Evolutionary conservation across 30 jellyfish, hydroid and myxozoan genomes (phyloP), one percentile per base, ranked within the genome.

Genomic region (Mastigias papua): DNA sequence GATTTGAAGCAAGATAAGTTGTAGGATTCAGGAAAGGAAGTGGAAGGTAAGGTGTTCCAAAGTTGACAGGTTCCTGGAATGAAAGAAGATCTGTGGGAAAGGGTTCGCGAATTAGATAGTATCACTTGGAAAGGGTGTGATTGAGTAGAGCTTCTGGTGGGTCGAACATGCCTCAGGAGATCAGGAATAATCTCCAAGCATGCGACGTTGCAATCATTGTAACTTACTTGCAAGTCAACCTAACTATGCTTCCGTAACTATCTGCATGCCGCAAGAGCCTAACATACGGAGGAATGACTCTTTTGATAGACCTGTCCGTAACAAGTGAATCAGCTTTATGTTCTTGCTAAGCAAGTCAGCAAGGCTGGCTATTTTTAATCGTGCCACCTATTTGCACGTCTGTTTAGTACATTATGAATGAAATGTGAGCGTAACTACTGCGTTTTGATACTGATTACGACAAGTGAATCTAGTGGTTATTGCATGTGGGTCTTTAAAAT

Each of bases 401-500:
- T 63, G 74, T 27, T 1, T 63, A 63, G 23, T 27, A 25, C 80
- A 69, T 69, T 31, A 31, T 69, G 80, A 21, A 33, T 69, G 64
- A 32, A 61, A 32, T 17, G 15, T 33, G 62, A 69, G 42, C 26
- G 74, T 25, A 63, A 63, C 46, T 2, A 2, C 62, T 30, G 31
- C 80, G 32, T 27, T 69, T 27, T 0, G 48, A 32, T 66, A 48
- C 78, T 34, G 73, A 76, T 76, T 48, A 49, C 30, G 77, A 62
- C 76, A 75, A 23, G 5, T 77, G 77, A 77, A 51, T 29, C 75
- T 78, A 51, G 34, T 51, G 78, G 29, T 50, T 30, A 62, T 62
- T 54, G 74, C 88, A 51, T 80, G 81, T 66, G 57, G 81, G 90
- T 67, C 90, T 80, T 76, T 34, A 80, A 34, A 65, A 67, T 23